Conservation (phyloP, 2,797 vertebrate species). For the Delichon dasypus region DNA sequence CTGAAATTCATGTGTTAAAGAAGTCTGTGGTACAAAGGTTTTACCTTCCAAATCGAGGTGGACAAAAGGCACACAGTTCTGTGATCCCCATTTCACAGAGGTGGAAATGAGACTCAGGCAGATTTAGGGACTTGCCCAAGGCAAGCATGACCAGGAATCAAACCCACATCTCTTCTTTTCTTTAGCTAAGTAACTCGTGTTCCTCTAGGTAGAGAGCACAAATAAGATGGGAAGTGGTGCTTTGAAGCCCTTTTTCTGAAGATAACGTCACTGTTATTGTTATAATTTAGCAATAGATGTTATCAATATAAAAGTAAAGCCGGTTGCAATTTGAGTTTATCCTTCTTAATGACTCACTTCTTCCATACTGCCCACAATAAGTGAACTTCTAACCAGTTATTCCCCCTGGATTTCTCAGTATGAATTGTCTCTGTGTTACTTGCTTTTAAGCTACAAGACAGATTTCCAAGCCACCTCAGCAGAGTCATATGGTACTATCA, state of each 20-base stretch:
- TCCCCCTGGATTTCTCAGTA: conserved; percentile 61
- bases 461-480: conserved; percentile 5
- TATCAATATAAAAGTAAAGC: conserved; percentile 67
- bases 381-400: conserved; percentile 58
- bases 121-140: conserved; percentile 46
- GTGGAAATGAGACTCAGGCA: conserved; percentile 46
- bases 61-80: background rate
- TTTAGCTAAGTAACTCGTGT: background rate
- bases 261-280: conserved; percentile 67
- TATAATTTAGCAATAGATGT: conserved; percentile 67
- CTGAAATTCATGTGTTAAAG: fast-evolving
- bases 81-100: conserved; percentile 32
- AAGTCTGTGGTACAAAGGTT: background rate
- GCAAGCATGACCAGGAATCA: conserved; percentile 45
- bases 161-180: conserved; percentile 6
- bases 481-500: background rate
- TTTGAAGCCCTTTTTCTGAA: conserved; percentile 58
- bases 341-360: conserved; percentile 64
- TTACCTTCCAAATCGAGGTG: background rate
- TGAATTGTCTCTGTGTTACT: conserved; percentile 61
- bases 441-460: conserved; percentile 14
- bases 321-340: conserved; percentile 68
- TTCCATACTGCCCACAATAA: conserved; percentile 59
- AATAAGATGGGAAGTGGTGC: conserved; percentile 42
- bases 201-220: background rate